A percentile compares a stretch with the other conserved stretches of the same genome.
phyloP scores from a whole-genome alignment of 2,113 vertebrate genomes.

The Platichthys flesus region DNA sequence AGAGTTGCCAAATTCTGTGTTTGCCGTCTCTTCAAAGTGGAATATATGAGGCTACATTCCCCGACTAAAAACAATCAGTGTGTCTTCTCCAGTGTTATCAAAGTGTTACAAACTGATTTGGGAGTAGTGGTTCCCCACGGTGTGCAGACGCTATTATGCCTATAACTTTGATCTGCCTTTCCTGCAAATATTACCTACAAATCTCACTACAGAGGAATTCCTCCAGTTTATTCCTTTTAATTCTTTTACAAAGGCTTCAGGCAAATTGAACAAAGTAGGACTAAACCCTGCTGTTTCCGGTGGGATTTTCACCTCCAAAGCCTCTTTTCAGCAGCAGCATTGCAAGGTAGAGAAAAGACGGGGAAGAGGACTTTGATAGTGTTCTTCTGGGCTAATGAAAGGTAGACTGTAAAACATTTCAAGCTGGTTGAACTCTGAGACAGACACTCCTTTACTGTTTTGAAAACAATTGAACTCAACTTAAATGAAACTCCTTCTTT shows the following conservation, averaged over 20 bases:
- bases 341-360: conserved; percentile 26
- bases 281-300: conserved; percentile 43
- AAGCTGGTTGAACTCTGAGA: conserved; percentile 23
- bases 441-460: too few relatives aligned
- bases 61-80: conserved; percentile 33
- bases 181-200: conserved; percentile 62
- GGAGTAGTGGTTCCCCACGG: conserved; percentile 51
- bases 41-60: conserved; percentile 17
- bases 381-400: conserved; percentile 42
- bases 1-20: not conserved
- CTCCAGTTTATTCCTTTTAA: conserved; percentile 55
- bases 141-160: conserved; percentile 32
- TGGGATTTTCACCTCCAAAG: conserved; percentile 53
- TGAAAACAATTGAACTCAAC: not conserved
- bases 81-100: conserved; percentile 48
- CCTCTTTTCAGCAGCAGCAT: conserved; percentile 23
- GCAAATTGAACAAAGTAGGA: conserved; percentile 54
- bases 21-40: conserved; percentile 36
- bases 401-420: conserved; percentile 22
- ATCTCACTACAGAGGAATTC: conserved; percentile 47
- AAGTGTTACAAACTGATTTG: conserved; percentile 60
- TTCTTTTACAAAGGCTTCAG: conserved; percentile 57
- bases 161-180: conserved; percentile 67
- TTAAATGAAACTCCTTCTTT: not conserved
- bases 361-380: conserved; percentile 41